phyloP scores from a whole-genome alignment of 2,797 vertebrate genomes.

The Sebastes umbrosus region DNA sequence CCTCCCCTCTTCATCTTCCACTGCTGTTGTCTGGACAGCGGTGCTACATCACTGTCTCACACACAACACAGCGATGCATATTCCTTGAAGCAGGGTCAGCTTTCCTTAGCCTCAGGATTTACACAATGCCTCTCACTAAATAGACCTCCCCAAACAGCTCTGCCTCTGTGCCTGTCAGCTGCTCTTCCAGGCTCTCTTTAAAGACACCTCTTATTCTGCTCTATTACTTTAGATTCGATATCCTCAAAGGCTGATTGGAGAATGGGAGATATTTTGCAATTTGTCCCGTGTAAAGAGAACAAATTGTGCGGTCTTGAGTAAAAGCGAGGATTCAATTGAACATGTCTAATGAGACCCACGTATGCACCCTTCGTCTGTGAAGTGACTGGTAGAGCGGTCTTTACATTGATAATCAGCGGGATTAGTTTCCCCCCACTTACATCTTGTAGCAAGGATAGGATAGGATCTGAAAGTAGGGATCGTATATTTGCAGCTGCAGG shows the following conservation, averaged over 20 bases:
- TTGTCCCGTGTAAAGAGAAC: conserved; percentile 47
- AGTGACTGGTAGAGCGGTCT: conserved; percentile 21
- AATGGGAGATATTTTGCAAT: neutral
- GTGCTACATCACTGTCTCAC: conserved; percentile 62
- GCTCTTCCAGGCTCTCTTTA: neutral
- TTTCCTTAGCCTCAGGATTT: conserved; percentile 36
- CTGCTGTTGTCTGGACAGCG: conserved; percentile 29
- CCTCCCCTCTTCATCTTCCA: conserved; percentile 34
- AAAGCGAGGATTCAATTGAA: conserved; percentile 34
- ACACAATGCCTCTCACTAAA: conserved; percentile 47
- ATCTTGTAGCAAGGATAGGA: conserved; percentile 34
- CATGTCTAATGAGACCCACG: conserved; percentile 33
- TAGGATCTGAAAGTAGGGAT: conserved; percentile 27
- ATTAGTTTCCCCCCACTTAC: conserved; percentile 46
- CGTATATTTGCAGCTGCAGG: conserved; percentile 23
- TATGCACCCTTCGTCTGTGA: conserved; percentile 26
- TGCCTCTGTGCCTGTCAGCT: conserved; percentile 20
- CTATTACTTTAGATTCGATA: neutral
- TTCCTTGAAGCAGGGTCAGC: conserved; percentile 39
- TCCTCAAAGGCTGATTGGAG: neutral
- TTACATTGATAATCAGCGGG: conserved; percentile 54
- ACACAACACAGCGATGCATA: conserved; percentile 33
- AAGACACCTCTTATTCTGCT: conserved; percentile 11
- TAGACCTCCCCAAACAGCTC: conserved; percentile 35
- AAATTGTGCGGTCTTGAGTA: conserved; percentile 28